phyloP scores from a whole-genome alignment of 2,113 vertebrate species.

The mouse (Mus musculus) region DNA sequence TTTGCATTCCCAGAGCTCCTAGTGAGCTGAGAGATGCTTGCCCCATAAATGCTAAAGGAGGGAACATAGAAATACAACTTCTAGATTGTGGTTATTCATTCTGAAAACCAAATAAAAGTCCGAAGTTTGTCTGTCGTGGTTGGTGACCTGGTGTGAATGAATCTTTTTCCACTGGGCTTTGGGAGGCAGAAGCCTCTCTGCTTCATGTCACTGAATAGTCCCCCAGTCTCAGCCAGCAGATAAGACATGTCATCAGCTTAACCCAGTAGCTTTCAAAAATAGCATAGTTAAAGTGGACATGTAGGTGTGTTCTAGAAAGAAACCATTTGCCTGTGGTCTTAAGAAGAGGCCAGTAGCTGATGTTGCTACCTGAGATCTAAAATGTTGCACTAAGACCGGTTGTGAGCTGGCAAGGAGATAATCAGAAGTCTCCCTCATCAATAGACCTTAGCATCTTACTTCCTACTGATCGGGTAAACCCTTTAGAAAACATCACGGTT shows the following conservation, averaged over 20 bases:
- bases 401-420: background rate
- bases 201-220: constrained; percentile 62
- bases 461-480: background rate
- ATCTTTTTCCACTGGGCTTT: constrained; percentile 5
- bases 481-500: constrained; percentile 39
- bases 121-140: constrained; percentile 37
- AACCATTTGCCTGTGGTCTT: constrained; percentile 67
- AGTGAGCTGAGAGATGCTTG: background rate
- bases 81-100: constrained; percentile 28
- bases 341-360: constrained; percentile 1
- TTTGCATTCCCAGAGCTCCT: background rate
- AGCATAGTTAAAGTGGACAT: constrained; percentile 78
- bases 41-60: background rate
- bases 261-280: constrained; percentile 81
- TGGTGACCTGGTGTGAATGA: constrained; percentile 75
- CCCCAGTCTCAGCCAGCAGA: constrained; percentile 70
- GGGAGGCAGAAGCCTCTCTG: constrained; percentile 62
- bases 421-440: background rate
- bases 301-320: constrained; percentile 74
- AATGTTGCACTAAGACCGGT: constrained; percentile 15
- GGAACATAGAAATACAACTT: background rate
- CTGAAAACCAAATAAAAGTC: background rate
- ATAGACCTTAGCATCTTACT: constrained; percentile 32
- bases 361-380: background rate
- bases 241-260: constrained; percentile 82